A percentile compares a stretch with the other conserved stretches of the same genome.
phyloP scores from a whole-genome alignment of 2,113 vertebrate species.

The Puffinus mauretanicus region DNA sequence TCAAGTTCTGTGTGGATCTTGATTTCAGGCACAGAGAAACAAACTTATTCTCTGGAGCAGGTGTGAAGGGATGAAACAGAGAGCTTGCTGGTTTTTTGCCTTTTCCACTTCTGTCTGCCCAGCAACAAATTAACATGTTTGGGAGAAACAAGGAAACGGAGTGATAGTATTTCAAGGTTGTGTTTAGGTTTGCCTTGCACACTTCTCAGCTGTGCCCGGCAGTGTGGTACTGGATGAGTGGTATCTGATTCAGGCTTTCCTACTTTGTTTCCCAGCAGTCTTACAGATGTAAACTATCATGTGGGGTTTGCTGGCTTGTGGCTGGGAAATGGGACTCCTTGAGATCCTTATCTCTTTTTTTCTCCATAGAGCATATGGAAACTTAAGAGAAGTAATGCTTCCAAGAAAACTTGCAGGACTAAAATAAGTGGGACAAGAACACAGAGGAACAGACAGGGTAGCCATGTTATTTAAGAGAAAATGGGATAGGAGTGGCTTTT shows the following conservation, averaged over 20 bases:
- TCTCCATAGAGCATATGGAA: not conserved
- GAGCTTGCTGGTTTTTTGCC: not conserved
- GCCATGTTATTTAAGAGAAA: not conserved
- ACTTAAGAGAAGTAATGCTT: not conserved
- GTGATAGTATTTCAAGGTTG: not conserved
- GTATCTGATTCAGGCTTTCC: not conserved
- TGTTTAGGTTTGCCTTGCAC: not conserved
- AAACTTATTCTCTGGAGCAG: not conserved
- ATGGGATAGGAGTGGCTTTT: not conserved
- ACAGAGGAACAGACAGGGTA: not conserved
- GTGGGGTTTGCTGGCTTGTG: not conserved
- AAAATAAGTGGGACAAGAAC: not conserved
- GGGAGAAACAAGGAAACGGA: not conserved
- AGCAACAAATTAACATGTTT: not conserved
- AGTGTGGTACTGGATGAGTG: not conserved
- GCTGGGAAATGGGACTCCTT: not conserved
- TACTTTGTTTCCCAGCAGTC: not conserved
- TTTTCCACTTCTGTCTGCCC: not conserved
- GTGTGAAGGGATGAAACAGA: not conserved
- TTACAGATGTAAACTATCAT: not conserved
- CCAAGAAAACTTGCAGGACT: not conserved
- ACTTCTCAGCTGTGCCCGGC: not conserved
- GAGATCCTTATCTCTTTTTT: not conserved
- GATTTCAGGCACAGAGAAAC: not conserved
- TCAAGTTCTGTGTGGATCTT: not conserved